Evolutionary conservation across 2,888 invertebrate species (phyloP).

Genomic region (Abrostola tripartita): DNA sequence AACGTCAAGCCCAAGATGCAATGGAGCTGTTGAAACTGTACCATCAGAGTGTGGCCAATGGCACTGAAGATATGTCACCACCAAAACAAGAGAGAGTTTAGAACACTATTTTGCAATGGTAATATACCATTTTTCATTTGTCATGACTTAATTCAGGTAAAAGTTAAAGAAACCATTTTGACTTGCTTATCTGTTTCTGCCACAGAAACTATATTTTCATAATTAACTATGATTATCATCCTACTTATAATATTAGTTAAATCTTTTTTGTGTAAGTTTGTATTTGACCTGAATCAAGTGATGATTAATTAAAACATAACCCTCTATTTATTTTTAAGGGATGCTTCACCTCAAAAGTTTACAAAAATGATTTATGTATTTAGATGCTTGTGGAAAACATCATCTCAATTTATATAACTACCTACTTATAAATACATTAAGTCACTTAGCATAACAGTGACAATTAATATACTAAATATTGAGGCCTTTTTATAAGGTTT

Average conservation of each 20-base stretch:
- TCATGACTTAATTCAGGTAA: constrained; percentile 51
- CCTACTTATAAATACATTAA: constrained; percentile 15
- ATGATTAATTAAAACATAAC: constrained; percentile 61
- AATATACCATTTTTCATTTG: constrained; percentile 54
- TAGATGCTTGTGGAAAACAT: constrained; percentile 28
- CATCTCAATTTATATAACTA: constrained; percentile 3
- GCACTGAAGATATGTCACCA: constrained; percentile 83
- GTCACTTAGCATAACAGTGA: constrained; percentile 32
- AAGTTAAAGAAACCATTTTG: constrained; percentile 10
- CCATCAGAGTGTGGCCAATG: constrained; percentile 87
- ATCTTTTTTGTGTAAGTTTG: not conserved
- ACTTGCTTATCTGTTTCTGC: no score
- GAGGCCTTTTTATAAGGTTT: constrained; percentile 78
- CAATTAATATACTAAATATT: constrained; percentile 67
- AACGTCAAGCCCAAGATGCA: constrained; percentile 95
- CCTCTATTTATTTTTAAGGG: constrained; percentile 80
- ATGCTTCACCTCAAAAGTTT: constrained; percentile 86
- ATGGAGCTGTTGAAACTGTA: constrained; percentile 94
- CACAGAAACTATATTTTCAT: no score
- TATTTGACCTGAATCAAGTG: constrained; percentile 51
- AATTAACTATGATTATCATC: not conserved
- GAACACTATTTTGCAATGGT: constrained; percentile 50
- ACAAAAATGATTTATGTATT: constrained; percentile 68
- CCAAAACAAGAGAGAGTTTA: constrained; percentile 84
- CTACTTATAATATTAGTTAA: not conserved